Base-by-base conservation (phyloP, 2,113 vertebrate genomes). In the Aphyosemion australe region DNA sequence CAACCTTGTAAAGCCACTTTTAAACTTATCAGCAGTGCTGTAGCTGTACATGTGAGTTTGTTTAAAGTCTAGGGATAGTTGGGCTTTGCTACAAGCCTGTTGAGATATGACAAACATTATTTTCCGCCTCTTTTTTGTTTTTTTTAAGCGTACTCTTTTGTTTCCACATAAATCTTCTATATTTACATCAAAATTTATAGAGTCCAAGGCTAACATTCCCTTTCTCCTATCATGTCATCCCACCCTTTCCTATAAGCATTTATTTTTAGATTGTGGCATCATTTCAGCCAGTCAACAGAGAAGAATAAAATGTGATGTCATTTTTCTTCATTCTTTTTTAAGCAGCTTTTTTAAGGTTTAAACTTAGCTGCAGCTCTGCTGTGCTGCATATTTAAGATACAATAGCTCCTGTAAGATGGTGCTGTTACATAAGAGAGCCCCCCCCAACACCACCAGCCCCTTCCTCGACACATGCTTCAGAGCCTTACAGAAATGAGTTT, bases 241-340 rank as follows among this genome's bases (percentile, higher is more conserved):
- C 87, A 78, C 85, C 85, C 87, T 84, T 89, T 84, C 85, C 80
- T 83, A 76, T 78, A 73, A 72, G 62, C 56, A 72, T 70, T 73
- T 87, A 89, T 88, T 87, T 71, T 90, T 85, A 80, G 79, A 70
- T 64, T 3, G 54, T 70, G 64, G 59, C 74, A 75, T 82, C 50
- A 73, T 67, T 43, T 48, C 5, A 18, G 74, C 39, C 78, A 69
- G 62, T 61, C 68, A 84, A 87, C 69, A 84, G 86, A 50, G 9
- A 26, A 61, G 70, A 65, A 59, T 5, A 32, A 52, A 65, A 15
- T 15, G 56, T 88, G 79, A 87, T 84, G 82, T 87, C 82, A 88
- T 79, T 70, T 66, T 58, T 64, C 57, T 55, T 51, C 64, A 14
- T 54, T 65, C 42, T 66, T 61, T 79, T 74, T 73, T 2, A 26